These are phyloP conservation scores for Drosophila greeni DNA, from an alignment of 2,888 invertebrate species.

Conservation along the genomic window DNA sequence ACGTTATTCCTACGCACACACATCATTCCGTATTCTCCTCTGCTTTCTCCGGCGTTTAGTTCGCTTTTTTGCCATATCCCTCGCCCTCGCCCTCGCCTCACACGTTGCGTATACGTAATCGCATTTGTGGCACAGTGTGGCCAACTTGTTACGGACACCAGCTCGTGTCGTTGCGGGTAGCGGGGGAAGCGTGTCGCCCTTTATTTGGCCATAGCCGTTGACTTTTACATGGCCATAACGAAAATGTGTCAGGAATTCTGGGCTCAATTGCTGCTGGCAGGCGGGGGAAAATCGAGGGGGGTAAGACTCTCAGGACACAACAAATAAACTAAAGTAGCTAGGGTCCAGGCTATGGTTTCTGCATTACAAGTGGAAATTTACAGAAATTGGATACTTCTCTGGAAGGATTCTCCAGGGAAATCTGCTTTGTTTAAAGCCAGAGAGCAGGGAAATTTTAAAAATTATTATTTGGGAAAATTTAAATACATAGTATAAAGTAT, in stretches of 20 bases:
- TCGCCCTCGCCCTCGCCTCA: slow-evolving; percentile 9
- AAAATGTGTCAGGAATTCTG: slow-evolving; percentile 60
- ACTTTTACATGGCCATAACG: slow-evolving; percentile 62
- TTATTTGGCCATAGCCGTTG: slow-evolving; percentile 63
- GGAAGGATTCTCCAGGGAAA: not conserved
- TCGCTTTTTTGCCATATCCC: slow-evolving; percentile 4
- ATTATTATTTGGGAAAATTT: not conserved
- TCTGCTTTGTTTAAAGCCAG: not conserved
- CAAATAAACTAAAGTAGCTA: slow-evolving; percentile 37
- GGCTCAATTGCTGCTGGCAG: slow-evolving; percentile 39
- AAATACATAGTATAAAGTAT: not conserved
- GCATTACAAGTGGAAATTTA: slow-evolving; percentile 33
- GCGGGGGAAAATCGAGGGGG: not conserved
- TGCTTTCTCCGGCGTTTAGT: slow-evolving; percentile 35
- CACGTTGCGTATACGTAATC: slow-evolving; percentile 69
- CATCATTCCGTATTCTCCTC: slow-evolving; percentile 41
- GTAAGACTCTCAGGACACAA: slow-evolving; percentile 1
- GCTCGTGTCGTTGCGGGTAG: not conserved
- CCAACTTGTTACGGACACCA: slow-evolving; percentile 57
- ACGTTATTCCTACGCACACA: slow-evolving; percentile 38
- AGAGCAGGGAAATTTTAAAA: too few species aligned
- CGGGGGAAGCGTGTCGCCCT: slow-evolving; percentile 40
- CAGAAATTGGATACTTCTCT: not conserved
- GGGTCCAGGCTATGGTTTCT: slow-evolving; percentile 24
- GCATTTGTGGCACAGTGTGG: slow-evolving; percentile 62